A percentile compares a stretch with the other conserved stretches of the same genome.
Conservation (phyloP, 2,797 vertebrate genomes). For the Moxostoma hubbsi region DNA sequence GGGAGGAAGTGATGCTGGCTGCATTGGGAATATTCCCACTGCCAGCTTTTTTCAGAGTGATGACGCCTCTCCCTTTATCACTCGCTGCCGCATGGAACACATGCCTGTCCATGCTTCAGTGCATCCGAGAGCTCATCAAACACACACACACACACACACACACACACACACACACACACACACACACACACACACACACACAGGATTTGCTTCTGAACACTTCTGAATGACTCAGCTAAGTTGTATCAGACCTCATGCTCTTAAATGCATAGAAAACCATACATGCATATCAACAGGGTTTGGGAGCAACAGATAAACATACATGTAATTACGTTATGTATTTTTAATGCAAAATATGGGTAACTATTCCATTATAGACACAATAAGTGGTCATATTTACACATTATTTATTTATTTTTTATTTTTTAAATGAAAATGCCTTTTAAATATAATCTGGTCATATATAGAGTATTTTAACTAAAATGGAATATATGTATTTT, state of each 20-base stretch:
- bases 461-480: too few species aligned
- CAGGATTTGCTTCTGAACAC: conserved; percentile 7
- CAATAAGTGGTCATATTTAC: too few species aligned
- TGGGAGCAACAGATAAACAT: too few species aligned
- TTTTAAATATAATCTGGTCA: too few species aligned
- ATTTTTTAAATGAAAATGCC: too few species aligned
- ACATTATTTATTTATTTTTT: too few species aligned
- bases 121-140: neutral
- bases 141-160: neutral
- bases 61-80: neutral
- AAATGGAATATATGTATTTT: too few species aligned
- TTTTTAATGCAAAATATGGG: too few species aligned
- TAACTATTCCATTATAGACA: too few species aligned
- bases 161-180: too few species aligned
- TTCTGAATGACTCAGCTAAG: conserved; percentile 34
- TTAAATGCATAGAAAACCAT: neutral
- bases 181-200: neutral
- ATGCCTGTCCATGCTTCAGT: conserved; percentile 26
- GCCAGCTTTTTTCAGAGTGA: neutral
- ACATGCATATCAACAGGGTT: too few species aligned
- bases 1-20: conserved; percentile 15
- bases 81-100: conserved; percentile 11
- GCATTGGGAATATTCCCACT: conserved; percentile 13
- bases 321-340: too few species aligned
- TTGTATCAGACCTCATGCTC: conserved; percentile 4